A percentile compares a stretch with the other conserved stretches of the same genome.
These are phyloP conservation scores for Porites cylindrica DNA, from an alignment of 92 coral and sea anemone species.

Conservation along the genomic window DNA sequence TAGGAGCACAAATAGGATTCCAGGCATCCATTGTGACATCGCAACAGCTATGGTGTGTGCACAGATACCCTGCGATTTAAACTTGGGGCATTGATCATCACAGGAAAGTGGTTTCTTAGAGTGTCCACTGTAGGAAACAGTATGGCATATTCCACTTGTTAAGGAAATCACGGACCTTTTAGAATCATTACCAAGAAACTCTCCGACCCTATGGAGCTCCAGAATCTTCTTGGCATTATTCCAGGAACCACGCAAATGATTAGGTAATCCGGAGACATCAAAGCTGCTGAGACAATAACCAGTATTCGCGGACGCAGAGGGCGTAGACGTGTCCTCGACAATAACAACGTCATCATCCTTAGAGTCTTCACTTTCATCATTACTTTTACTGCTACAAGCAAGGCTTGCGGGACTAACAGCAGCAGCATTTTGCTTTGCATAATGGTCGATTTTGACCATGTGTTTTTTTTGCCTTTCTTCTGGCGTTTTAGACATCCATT, in stretches of 20 bases:
- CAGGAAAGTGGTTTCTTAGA: conserved; percentile 9
- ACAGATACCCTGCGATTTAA: background rate
- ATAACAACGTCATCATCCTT: conserved; percentile 16
- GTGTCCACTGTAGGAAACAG: background rate
- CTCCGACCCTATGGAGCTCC: conserved; percentile 1
- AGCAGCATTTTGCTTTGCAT: conserved; percentile 27
- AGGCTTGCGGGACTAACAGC: conserved; percentile 1
- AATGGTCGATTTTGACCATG: conserved; percentile 12
- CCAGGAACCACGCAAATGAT: conserved; percentile 17
- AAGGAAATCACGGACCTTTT: background rate
- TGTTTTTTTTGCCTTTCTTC: conserved; percentile 20
- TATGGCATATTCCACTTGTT: conserved; percentile 13
- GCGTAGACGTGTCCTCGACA: background rate
- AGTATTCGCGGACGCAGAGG: background rate
- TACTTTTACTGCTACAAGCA: background rate
- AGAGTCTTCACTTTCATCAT: conserved; percentile 2
- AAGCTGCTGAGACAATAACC: background rate
- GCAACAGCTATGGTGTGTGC: background rate
- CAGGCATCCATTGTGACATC: too few relatives aligned
- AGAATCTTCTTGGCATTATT: conserved; percentile 8
- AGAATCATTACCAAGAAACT: background rate
- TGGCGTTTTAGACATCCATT: background rate
- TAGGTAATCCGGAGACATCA: conserved; percentile 7
- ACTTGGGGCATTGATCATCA: conserved; percentile 3
- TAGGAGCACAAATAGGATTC: too few relatives aligned